These are phyloP conservation scores for Lasioglossum albipes DNA, from an alignment of 1,140 invertebrate genomes.

Conservation along the genomic window DNA sequence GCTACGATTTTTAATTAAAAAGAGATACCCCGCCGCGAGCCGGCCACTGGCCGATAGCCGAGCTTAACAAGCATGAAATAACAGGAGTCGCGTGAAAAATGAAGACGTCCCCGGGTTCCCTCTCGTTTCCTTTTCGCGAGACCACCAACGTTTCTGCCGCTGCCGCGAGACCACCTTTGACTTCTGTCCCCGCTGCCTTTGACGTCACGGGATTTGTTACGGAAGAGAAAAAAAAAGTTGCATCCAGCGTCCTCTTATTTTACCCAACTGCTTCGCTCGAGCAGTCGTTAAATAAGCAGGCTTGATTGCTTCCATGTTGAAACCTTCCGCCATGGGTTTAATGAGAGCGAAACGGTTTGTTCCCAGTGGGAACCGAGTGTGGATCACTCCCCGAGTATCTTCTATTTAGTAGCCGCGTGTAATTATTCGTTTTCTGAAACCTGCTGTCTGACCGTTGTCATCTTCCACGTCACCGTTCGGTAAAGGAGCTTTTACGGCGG, in stretches of 20 bases:
- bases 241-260: background rate
- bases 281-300: background rate
- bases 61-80: constrained; percentile 42
- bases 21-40: background rate
- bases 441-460: too few relatives aligned
- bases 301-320: background rate
- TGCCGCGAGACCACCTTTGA: background rate
- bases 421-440: too few relatives aligned
- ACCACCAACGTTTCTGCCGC: background rate
- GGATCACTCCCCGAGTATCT: background rate
- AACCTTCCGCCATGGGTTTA: background rate
- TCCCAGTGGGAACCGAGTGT: background rate
- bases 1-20: constrained; percentile 46
- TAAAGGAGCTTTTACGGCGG: too few relatives aligned
- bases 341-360: background rate
- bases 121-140: background rate
- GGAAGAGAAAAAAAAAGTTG: background rate
- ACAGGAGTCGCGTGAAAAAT: constrained; percentile 13
- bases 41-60: constrained; percentile 6
- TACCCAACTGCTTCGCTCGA: background rate
- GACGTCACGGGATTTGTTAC: background rate
- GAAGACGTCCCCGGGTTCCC: background rate
- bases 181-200: background rate
- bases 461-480: too few relatives aligned
- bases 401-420: too few relatives aligned